A percentile compares a stretch with the other conserved stretches of the same genome.
phyloP scores from a whole-genome alignment of 2,888 invertebrate genomes.

The Apodemia duryi region DNA sequence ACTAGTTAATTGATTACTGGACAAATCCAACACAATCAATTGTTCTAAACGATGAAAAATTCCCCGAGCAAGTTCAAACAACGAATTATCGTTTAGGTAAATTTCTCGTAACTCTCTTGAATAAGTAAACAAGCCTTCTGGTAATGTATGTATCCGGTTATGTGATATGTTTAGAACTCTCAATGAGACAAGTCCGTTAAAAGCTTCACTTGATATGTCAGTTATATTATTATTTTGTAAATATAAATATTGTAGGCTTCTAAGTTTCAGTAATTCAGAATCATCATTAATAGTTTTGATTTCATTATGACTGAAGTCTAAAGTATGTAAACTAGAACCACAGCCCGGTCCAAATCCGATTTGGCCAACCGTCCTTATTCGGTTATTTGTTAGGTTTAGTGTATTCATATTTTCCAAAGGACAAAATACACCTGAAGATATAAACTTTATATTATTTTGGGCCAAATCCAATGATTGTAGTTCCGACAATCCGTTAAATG shows the following conservation, averaged over 20 bases:
- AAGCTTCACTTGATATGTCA: slow-evolving; percentile 87
- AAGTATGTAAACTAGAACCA: slow-evolving; percentile 84
- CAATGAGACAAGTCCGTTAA: slow-evolving; percentile 88
- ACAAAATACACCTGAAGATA: slow-evolving; percentile 90
- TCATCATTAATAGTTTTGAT: slow-evolving; percentile 85
- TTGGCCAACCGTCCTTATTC: slow-evolving; percentile 87
- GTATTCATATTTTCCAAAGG: slow-evolving; percentile 87
- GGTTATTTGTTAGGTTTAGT: slow-evolving; percentile 91
- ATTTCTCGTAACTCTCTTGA: slow-evolving; percentile 90
- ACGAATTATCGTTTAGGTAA: slow-evolving; percentile 90
- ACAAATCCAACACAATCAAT: slow-evolving; percentile 89
- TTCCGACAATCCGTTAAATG: slow-evolving; percentile 88
- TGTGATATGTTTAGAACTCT: slow-evolving; percentile 91
- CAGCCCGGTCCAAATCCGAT: slow-evolving; percentile 84
- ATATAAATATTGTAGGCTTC: slow-evolving; percentile 88
- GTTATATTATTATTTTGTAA: slow-evolving; percentile 91
- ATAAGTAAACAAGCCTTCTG: slow-evolving; percentile 89
- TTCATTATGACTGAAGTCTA: slow-evolving; percentile 91
- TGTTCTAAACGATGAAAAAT: slow-evolving; percentile 91
- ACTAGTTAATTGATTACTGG: slow-evolving; percentile 90
- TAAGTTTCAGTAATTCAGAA: slow-evolving; percentile 86
- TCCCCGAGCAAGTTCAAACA: slow-evolving; percentile 89
- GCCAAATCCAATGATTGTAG: slow-evolving; percentile 88
- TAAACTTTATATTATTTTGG: slow-evolving; percentile 89
- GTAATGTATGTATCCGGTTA: slow-evolving; percentile 89